These are phyloP conservation scores for Cydia pomonella DNA, from an alignment of 1,140 invertebrate genomes.

Conservation along the genomic window DNA sequence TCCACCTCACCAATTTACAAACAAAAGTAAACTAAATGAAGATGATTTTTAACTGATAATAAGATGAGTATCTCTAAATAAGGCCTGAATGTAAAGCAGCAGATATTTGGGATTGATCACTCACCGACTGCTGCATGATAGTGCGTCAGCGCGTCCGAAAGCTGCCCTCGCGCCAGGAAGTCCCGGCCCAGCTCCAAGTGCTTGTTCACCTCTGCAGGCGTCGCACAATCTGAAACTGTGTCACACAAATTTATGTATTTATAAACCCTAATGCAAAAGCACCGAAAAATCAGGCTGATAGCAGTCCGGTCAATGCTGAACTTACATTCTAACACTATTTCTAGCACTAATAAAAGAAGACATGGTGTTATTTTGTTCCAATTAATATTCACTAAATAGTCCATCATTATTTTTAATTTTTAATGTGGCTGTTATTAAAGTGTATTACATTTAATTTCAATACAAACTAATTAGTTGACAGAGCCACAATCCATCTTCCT, in stretches of 20 bases:
- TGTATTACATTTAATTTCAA: constrained; percentile 58
- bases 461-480: constrained; percentile 77
- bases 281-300: constrained; percentile 35
- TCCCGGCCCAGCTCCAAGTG: constrained; percentile 96
- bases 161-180: constrained; percentile 93
- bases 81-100: not conserved
- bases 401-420: constrained; percentile 68
- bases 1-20: not conserved
- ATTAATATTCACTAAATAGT: constrained; percentile 72
- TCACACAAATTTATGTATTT: constrained; percentile 46
- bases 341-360: constrained; percentile 77
- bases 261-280: constrained; percentile 42
- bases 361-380: constrained; percentile 79
- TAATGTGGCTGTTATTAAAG: constrained; percentile 56
- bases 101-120: constrained; percentile 52
- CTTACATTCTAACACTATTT: constrained; percentile 78
- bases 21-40: not conserved
- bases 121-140: constrained; percentile 99
- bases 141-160: constrained; percentile 97
- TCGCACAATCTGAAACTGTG: constrained; percentile 83
- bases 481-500: constrained; percentile 69
- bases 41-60: not conserved
- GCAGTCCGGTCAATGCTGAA: constrained; percentile 37
- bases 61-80: not conserved
- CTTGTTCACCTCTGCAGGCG: constrained; percentile 91